These are phyloP conservation scores for Xyrauchen texanus DNA, from an alignment of 2,113 vertebrate genomes.

Conservation along the genomic window DNA sequence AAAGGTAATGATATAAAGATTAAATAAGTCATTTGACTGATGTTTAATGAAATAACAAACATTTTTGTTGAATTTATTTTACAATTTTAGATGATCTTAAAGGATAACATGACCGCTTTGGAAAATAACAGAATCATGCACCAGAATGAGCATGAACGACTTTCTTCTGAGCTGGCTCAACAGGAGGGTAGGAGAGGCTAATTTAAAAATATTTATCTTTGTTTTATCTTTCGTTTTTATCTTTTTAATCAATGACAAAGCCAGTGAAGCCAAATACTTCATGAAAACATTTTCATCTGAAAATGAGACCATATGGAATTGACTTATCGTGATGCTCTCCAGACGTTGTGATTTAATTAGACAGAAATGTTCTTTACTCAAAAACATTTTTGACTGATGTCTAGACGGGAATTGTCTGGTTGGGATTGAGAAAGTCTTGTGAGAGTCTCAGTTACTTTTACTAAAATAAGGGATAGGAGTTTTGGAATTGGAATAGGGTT, in stretches of 20 bases:
- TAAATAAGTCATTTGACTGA: too few relatives aligned
- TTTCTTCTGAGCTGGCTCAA: conserved; percentile 22
- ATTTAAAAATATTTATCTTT: background rate
- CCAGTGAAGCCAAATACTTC: background rate
- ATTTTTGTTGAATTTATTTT: background rate
- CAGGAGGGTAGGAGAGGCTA: conserved; percentile 32
- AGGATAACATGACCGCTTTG: conserved; percentile 36
- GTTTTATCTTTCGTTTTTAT: too few relatives aligned
- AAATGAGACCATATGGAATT: background rate
- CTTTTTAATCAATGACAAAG: background rate
- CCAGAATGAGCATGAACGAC: background rate
- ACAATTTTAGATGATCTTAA: conserved; percentile 29
- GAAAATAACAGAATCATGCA: background rate
- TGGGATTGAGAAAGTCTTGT: too few relatives aligned
- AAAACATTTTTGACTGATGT: too few relatives aligned
- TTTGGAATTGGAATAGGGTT: too few relatives aligned
- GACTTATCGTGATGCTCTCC: too few relatives aligned
- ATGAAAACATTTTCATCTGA: background rate
- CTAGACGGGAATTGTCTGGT: too few relatives aligned
- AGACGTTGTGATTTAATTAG: too few relatives aligned
- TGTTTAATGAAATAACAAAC: background rate
- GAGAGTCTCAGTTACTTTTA: too few relatives aligned
- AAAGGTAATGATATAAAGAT: background rate
- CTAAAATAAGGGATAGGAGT: too few relatives aligned
- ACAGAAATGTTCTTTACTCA: too few relatives aligned